These are phyloP conservation scores for Pseudomyrmex dendroicus DNA, from an alignment of 1,140 invertebrate species.

Conservation along the genomic window DNA sequence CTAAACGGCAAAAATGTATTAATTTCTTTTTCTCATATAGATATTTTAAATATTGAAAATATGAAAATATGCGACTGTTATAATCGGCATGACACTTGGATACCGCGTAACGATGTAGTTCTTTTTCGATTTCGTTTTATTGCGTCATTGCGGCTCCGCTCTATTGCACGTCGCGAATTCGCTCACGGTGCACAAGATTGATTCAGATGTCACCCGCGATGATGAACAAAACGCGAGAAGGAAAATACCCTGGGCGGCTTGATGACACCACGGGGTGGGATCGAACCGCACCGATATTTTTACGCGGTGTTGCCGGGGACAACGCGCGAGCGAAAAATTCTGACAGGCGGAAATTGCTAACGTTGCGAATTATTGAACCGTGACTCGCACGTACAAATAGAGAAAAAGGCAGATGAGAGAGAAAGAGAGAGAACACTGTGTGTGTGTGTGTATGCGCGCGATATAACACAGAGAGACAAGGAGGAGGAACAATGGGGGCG, in stretches of 20 bases:
- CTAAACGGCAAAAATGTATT: too few relatives aligned
- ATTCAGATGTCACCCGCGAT: too few relatives aligned
- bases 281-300: constrained; percentile 37
- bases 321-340: constrained; percentile 54
- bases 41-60: too few relatives aligned
- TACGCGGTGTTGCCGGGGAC: constrained; percentile 27
- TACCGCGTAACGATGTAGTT: too few relatives aligned
- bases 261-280: background rate
- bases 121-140: too few relatives aligned
- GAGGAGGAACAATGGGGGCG: constrained; percentile 56
- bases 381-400: constrained; percentile 52
- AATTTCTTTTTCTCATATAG: too few relatives aligned
- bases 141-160: too few relatives aligned
- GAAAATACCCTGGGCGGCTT: background rate
- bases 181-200: too few relatives aligned
- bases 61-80: too few relatives aligned
- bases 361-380: constrained; percentile 72
- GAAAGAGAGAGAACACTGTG: background rate
- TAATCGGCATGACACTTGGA: too few relatives aligned
- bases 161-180: too few relatives aligned
- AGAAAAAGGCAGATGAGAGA: constrained; percentile 28
- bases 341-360: constrained; percentile 70
- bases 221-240: too few relatives aligned
- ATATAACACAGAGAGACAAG: constrained; percentile 30
- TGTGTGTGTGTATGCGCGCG: background rate